These are phyloP conservation scores for Ophiodon elongatus DNA, from an alignment of 2,113 vertebrate genomes.

Conservation along the genomic window DNA sequence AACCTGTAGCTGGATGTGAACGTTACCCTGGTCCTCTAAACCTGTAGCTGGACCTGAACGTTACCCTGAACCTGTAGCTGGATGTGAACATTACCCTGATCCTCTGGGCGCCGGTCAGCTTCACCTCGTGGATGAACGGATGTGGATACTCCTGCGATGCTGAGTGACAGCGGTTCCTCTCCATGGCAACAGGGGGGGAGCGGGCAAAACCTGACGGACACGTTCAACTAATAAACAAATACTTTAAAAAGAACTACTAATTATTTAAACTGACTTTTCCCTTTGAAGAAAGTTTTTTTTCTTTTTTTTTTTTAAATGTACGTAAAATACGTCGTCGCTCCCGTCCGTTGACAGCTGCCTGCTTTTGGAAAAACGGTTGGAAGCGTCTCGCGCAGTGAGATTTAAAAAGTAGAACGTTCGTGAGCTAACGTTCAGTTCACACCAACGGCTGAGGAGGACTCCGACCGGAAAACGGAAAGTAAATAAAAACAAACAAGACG, in stretches of 20 bases:
- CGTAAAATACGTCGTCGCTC: not conserved
- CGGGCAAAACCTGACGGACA: not conserved
- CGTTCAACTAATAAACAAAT: not conserved
- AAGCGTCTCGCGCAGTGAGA: not conserved
- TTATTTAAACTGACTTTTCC: not conserved
- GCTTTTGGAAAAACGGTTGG: not conserved
- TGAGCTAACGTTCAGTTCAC: not conserved
- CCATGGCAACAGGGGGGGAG: constrained; percentile 64
- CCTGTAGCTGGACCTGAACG: too few relatives aligned
- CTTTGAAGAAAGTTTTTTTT: not conserved
- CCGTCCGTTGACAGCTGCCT: not conserved
- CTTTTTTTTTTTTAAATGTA: too few relatives aligned
- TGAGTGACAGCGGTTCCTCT: constrained; percentile 18
- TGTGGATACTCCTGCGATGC: constrained; percentile 62
- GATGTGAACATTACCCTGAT: constrained; percentile 63
- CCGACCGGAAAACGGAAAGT: not conserved
- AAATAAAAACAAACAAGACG: not conserved
- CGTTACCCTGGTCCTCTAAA: too few relatives aligned
- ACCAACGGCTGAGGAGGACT: not conserved
- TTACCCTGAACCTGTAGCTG: too few relatives aligned
- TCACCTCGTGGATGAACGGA: constrained; percentile 86
- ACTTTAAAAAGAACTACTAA: too few relatives aligned
- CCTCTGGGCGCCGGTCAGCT: constrained; percentile 78
- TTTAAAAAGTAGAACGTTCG: constrained; percentile 14
- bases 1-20: too few relatives aligned